Conservation (phyloP, 1,140 invertebrate species). For the Drosophila takahashii region DNA sequence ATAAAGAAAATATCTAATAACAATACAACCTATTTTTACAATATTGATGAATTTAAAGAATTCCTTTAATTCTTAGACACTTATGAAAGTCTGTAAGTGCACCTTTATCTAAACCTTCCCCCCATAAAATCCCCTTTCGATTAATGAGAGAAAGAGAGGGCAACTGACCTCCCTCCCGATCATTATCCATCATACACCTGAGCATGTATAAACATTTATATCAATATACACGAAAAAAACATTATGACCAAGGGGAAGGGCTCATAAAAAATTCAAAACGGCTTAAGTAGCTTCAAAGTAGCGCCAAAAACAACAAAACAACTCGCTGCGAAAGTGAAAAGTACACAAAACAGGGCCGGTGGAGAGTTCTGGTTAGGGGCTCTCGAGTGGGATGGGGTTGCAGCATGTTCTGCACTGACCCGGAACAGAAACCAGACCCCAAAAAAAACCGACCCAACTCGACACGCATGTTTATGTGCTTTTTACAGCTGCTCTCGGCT, state of each 20-base stretch:
- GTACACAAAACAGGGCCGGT: constrained; percentile 48
- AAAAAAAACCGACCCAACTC: constrained; percentile 37
- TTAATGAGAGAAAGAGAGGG: background rate
- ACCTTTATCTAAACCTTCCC: background rate
- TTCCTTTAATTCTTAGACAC: background rate
- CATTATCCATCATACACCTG: constrained; percentile 18
- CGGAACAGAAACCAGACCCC: constrained; percentile 11
- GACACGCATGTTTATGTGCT: constrained; percentile 79
- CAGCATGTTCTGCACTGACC: constrained; percentile 52
- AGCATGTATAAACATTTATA: constrained; percentile 65
- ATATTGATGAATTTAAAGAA: background rate
- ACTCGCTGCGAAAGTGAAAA: constrained; percentile 54
- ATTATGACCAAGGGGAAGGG: constrained; percentile 61
- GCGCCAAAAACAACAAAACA: constrained; percentile 34
- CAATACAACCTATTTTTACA: background rate
- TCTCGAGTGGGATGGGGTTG: too few relatives aligned
- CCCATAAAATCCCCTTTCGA: constrained; percentile 6
- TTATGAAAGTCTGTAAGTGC: background rate
- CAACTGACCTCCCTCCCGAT: background rate
- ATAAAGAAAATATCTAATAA: too few relatives aligned
- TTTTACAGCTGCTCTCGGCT: constrained; percentile 77
- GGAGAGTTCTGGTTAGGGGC: background rate
- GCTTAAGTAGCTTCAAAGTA: constrained; percentile 78
- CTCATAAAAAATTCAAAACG: constrained; percentile 81
- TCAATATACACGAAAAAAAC: constrained; percentile 68